Evolutionary conservation across 2,888 invertebrate genomes (phyloP), one percentile per base, ranked within the genome.

Genomic region (Ormyrus labotus): DNA sequence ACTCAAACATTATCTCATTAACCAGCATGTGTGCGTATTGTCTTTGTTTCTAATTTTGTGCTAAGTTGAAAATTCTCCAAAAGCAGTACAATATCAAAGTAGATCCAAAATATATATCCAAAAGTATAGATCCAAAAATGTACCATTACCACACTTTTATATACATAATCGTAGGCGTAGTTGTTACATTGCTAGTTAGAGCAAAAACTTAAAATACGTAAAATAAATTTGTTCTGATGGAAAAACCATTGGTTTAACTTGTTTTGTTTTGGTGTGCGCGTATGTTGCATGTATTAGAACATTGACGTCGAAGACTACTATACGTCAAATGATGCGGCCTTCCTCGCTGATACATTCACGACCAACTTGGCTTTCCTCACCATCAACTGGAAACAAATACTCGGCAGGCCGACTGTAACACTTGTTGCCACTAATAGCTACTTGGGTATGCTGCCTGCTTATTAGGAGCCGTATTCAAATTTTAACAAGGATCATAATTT

Each of bases 341-440:
- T 99, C 91, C 95, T 98, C 92, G 96, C 97, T 90, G 97, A 98
- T 93, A 97, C 96, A 91, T 96, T 98, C 92, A 96, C 95, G 91
- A 96, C 96, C 88, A 97, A 98, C 93, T 94, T 99, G 91, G 96
- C 97, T 87, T 98, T 98, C 93, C 94, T 99, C 91, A 96, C 98
- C 92, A 96, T 96, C 93, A 97, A 96, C 92, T 99, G 99, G 99
- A 96, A 96, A 91, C 95, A 96, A 92, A 97, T 98, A 95, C 95
- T 98, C 91, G 99, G 99, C 90, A 94, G 99, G 88, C 99, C 99
- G 84, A 96, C 97, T 87, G 95, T 98, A 92, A 96, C 97, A 86
- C 93, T 98, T 92, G 95, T 96, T 92, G 95, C 96, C 90, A 96
- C 96, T 91, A 94, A 95, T 92, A 94, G 94, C 92, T 93, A 95